Conservation (phyloP, 2,888 invertebrate genomes). For the Ophioninae sp. region DNA sequence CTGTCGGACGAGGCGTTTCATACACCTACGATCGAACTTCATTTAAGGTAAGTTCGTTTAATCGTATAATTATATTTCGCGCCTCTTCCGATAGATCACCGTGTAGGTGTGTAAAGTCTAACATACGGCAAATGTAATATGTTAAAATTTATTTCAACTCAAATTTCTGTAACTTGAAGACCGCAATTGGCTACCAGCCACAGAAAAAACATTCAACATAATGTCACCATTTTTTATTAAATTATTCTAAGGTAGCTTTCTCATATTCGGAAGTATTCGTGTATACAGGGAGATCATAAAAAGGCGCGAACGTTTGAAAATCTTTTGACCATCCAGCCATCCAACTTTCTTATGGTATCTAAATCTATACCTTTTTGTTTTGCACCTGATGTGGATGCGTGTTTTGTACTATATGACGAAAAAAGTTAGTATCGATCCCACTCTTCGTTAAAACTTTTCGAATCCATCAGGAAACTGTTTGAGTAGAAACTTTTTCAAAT, state of each 20-base stretch:
- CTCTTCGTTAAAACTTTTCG: too few relatives aligned
- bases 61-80: slow-evolving; percentile 55
- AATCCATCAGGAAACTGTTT: too few relatives aligned
- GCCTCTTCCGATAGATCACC: slow-evolving; percentile 55
- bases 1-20: slow-evolving; percentile 55
- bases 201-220: slow-evolving; percentile 4
- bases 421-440: too few relatives aligned
- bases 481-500: too few relatives aligned
- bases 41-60: slow-evolving; percentile 57
- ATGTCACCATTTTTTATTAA: slow-evolving; percentile 1
- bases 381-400: too few relatives aligned
- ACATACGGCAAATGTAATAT: slow-evolving; percentile 23
- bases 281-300: slow-evolving; percentile 30
- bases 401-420: too few relatives aligned
- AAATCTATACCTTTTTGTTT: too few relatives aligned
- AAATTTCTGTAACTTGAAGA: slow-evolving; percentile 22
- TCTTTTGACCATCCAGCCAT: slow-evolving; percentile 32
- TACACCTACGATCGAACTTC: slow-evolving; percentile 56
- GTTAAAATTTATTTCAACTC: slow-evolving; percentile 37
- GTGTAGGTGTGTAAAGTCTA: slow-evolving; percentile 33
- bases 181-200: background rate
- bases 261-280: slow-evolving; percentile 19
- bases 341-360: too few relatives aligned
- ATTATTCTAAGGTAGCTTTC: slow-evolving; percentile 19
- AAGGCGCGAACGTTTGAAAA: slow-evolving; percentile 32